Percentiles rank a stretch among this genome's conserved stretches.
Conservation (phyloP, 1,140 invertebrate species). For the Thrips palmi region DNA sequence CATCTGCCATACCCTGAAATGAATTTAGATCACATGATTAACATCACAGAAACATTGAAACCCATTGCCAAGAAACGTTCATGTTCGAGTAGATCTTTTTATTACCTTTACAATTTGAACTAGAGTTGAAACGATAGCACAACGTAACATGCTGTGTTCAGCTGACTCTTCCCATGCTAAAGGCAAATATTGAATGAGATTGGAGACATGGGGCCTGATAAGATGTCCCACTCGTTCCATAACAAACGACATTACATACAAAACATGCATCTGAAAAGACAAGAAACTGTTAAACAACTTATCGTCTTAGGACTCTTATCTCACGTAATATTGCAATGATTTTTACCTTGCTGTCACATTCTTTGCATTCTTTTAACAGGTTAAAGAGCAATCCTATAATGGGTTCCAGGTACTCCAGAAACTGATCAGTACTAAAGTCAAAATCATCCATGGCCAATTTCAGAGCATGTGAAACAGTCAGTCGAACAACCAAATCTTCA, state of each 20-base stretch:
- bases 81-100: too few relatives aligned
- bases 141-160: conserved; percentile 77
- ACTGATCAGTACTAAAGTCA: conserved; percentile 73
- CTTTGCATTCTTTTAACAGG: conserved; percentile 68
- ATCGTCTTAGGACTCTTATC: not conserved
- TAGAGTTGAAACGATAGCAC: conserved; percentile 74
- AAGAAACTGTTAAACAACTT: conserved; percentile 12
- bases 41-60: conserved; percentile 13
- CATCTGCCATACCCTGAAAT: conserved; percentile 33
- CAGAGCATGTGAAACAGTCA: conserved; percentile 59
- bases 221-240: conserved; percentile 64
- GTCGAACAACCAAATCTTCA: conserved; percentile 16
- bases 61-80: conserved; percentile 16
- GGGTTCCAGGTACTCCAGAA: conserved; percentile 60
- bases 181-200: conserved; percentile 67
- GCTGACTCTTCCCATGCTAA: conserved; percentile 72
- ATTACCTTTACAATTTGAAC: conserved; percentile 57
- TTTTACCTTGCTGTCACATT: conserved; percentile 80
- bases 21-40: not conserved
- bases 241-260: conserved; percentile 77
- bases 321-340: not conserved
- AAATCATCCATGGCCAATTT: conserved; percentile 77
- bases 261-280: conserved; percentile 56
- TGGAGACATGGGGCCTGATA: conserved; percentile 45
- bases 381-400: conserved; percentile 62